Evolutionary conservation across 2,113 vertebrate genomes (phyloP), one percentile per base, ranked within the genome.

Genomic region (Poeciliopsis retropinna): DNA sequence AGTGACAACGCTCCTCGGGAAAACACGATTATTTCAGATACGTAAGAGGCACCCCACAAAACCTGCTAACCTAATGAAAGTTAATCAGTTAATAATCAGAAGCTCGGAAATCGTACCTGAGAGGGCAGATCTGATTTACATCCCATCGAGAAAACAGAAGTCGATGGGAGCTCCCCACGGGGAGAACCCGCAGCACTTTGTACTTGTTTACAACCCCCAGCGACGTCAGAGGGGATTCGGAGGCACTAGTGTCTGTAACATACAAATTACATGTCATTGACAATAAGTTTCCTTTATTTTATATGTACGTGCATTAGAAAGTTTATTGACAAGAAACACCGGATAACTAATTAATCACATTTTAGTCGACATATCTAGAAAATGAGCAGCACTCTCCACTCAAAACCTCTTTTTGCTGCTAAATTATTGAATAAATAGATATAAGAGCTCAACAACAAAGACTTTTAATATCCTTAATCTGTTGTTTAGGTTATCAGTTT

Each of bases 1-100:
- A 37, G 75, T 67, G 80, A 75, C 68, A 60, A 73, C 29, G 1
- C 63, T 57, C 22, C 29, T 29, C 66, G 30, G 68, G 68, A 66
- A 83, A 89, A 86, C 77, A 29, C 60, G 65, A 90, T 90, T 87
- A 88, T 67, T 65, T 64, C 5, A 30, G 80, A 78, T 77, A 81
- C 78, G 31, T 34, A 54, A 63, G 72, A 77, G 64, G 3, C 39
- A n/a, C 63, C 61, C 51, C 70, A 51, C 41, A 31, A 63, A 37
- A 67, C 64, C 68, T 70, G 37, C 73, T 74, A 85, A 87, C 68
- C 76, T 67, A 83, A 79, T 91, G 67, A 71, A 31, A 74, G 74
- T 34, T 76, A 89, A 89, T 88, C 57, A 85, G 78, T 90, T 84
- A 71, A 85, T 86, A 87, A 87, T 89, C 69, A 77, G 82, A 81